Conservation (phyloP, 92 coral and sea anemone genomes). For the Phenganax stokvisi region DNA sequence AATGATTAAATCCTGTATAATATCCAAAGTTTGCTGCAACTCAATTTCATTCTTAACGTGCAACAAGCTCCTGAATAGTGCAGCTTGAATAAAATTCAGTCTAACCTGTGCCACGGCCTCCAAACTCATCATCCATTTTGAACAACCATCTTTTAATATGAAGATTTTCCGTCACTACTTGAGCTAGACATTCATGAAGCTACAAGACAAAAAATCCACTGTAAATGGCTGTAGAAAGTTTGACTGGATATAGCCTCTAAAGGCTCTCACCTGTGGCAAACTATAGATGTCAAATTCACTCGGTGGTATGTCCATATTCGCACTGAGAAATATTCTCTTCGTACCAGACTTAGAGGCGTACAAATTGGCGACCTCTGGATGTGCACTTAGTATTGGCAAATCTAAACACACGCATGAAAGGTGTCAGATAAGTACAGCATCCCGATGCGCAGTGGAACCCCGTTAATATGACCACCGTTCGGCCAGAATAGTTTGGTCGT, state of each 20-base stretch:
- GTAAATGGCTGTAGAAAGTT: neutral
- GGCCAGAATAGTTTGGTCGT: too few relatives aligned
- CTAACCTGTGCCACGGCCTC: constrained; percentile 95
- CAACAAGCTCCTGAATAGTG: neutral
- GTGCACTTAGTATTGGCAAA: constrained; percentile 81
- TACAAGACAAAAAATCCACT: constrained; percentile 11
- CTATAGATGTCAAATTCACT: constrained; percentile 94
- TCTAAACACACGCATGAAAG: constrained; percentile 44
- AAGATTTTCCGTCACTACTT: constrained; percentile 90
- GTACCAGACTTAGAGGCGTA: constrained; percentile 97
- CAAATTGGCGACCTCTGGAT: constrained; percentile 84
- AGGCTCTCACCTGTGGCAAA: constrained; percentile 70
- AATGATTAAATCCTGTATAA: neutral
- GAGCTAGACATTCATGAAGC: constrained; percentile 88
- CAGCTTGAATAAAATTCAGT: neutral
- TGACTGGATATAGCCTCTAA: neutral
- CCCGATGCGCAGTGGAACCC: too few relatives aligned
- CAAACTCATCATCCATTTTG: constrained; percentile 93
- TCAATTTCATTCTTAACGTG: too few relatives aligned
- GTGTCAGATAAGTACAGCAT: too few relatives aligned
- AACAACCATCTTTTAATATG: constrained; percentile 89
- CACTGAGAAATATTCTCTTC: constrained; percentile 84
- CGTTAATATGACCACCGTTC: too few relatives aligned
- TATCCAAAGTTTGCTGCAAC: too few relatives aligned
- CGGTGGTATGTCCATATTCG: constrained; percentile 71